phyloP scores from a whole-genome alignment of 1,140 invertebrate species.

The Matsumurasca onukii region DNA sequence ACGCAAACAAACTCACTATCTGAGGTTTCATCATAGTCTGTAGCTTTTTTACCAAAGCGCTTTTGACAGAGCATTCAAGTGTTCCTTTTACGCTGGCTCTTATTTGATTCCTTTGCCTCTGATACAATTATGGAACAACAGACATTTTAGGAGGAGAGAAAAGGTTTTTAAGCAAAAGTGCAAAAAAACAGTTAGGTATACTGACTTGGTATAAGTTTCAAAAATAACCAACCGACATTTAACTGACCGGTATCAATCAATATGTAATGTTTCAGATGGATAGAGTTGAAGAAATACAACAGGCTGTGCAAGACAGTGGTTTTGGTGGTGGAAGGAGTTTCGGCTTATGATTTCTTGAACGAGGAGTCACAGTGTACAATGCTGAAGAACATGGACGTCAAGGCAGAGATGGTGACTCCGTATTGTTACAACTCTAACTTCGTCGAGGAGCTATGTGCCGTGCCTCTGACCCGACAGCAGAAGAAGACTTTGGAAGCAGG shows the following conservation, averaged over 20 bases:
- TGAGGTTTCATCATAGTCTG: slow-evolving; percentile 7
- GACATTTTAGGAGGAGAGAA: no score
- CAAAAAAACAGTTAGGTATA: no score
- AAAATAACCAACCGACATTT: no score
- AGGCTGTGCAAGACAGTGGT: slow-evolving; percentile 69
- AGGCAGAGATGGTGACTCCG: slow-evolving; percentile 73
- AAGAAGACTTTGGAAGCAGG: slow-evolving; percentile 59
- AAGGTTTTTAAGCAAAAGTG: no score
- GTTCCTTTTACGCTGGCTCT: no score
- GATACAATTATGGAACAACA: no score
- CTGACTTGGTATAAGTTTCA: no score
- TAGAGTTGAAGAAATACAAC: slow-evolving; percentile 69
- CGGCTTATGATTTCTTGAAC: slow-evolving; percentile 68
- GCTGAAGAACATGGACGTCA: slow-evolving; percentile 59
- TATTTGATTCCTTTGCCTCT: no score
- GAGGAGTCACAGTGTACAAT: slow-evolving; percentile 62
- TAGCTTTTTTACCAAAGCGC: no score
- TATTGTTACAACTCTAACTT: slow-evolving; percentile 66
- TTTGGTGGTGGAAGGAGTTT: slow-evolving; percentile 75
- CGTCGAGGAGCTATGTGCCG: slow-evolving; percentile 72
- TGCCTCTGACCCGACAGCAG: slow-evolving; percentile 69
- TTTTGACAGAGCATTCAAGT: no score
- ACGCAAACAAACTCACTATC: slow-evolving; percentile 34
- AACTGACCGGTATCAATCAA: no score
- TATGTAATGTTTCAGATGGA: slow-evolving; percentile 73